Conservation (phyloP, 2,797 vertebrate genomes). For the Melanitta fusca region DNA sequence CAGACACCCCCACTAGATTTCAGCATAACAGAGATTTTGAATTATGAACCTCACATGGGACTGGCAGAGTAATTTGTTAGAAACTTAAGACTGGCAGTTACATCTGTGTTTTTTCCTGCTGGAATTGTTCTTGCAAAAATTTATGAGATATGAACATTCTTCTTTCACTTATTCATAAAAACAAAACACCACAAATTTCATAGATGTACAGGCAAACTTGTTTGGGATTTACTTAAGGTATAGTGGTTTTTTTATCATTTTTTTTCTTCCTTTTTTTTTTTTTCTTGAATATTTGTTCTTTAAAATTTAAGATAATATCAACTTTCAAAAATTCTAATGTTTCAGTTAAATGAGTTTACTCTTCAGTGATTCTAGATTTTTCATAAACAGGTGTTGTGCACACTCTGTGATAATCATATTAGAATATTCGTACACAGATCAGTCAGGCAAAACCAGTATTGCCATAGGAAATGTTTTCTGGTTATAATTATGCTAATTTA, state of each 20-base stretch:
- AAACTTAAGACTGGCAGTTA: slow-evolving; percentile 62
- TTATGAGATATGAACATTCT: slow-evolving; percentile 18
- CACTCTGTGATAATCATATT: neutral
- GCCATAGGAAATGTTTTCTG: neutral
- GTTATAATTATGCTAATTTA: neutral
- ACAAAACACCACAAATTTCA: neutral
- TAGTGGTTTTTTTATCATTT: neutral
- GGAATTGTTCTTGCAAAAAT: slow-evolving; percentile 42
- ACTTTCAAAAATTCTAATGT: neutral
- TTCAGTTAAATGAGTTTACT: neutral
- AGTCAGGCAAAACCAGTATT: neutral
- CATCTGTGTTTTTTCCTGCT: slow-evolving; percentile 9
- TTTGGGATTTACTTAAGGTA: neutral
- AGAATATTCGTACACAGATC: neutral
- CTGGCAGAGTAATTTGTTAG: slow-evolving; percentile 57
- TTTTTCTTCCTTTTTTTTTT: neutral
- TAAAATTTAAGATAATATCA: neutral
- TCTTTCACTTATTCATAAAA: slow-evolving; percentile 43
- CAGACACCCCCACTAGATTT: neutral
- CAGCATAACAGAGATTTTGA: slow-evolving; percentile 32
- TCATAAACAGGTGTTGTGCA: neutral
- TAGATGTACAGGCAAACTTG: neutral
- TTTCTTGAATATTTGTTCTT: neutral
- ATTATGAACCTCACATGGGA: slow-evolving; percentile 24
- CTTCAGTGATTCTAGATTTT: neutral